Percentiles rank a stretch among this genome's conserved stretches.
phyloP scores from a whole-genome alignment of 2,797 vertebrate genomes.

The Hybognathus amarus region DNA sequence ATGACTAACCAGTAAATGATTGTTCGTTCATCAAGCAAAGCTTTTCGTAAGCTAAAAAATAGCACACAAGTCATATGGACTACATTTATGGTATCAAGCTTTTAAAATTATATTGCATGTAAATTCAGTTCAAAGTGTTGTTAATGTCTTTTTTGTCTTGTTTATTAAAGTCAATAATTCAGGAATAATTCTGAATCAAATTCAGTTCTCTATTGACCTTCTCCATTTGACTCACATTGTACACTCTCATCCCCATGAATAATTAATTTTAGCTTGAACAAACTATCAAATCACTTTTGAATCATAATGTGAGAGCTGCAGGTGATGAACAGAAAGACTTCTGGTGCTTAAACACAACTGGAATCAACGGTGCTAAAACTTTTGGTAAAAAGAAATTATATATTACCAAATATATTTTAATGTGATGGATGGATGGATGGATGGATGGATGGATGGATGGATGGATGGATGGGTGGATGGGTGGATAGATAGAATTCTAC shows the following conservation, averaged over 20 bases:
- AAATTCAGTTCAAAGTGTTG: background rate
- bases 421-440: background rate
- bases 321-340: background rate
- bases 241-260: constrained; percentile 47
- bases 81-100: background rate
- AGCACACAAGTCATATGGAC: background rate
- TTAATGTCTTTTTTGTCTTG: background rate
- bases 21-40: background rate
- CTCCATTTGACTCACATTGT: constrained; percentile 52
- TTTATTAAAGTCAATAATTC: background rate
- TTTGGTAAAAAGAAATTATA: background rate
- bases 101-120: background rate
- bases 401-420: background rate
- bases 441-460: background rate
- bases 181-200: background rate
- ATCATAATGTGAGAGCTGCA: constrained; percentile 28
- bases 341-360: background rate
- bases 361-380: background rate
- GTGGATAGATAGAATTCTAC: background rate
- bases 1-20: background rate
- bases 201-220: constrained; percentile 55
- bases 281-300: constrained; percentile 49
- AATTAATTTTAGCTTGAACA: constrained; percentile 58
- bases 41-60: background rate
- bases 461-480: background rate